A percentile compares a stretch with the other conserved stretches of the same genome.
phyloP scores from a whole-genome alignment of 1,140 invertebrate species.

The Pachypsylla venusta region DNA sequence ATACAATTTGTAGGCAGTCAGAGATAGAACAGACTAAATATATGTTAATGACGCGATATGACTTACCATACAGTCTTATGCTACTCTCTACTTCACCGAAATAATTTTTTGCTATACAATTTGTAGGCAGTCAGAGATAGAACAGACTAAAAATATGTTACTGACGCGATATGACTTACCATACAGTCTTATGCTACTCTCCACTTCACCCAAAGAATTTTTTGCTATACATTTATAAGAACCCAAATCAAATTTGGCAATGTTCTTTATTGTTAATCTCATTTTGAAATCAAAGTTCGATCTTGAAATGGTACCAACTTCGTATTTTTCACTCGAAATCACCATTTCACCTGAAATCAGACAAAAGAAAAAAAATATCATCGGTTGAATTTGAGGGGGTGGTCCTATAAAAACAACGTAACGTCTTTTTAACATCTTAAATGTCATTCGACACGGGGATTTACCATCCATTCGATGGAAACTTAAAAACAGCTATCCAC shows the following conservation, averaged over 20 bases:
- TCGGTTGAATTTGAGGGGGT: too few species aligned
- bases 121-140: too few species aligned
- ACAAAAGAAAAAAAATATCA: background rate
- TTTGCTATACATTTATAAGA: constrained; percentile 78
- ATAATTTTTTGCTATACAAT: constrained; percentile 81
- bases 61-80: constrained; percentile 77
- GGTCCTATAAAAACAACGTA: too few species aligned
- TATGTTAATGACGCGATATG: too few species aligned
- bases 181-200: constrained; percentile 74
- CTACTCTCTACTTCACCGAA: constrained; percentile 75
- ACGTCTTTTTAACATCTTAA: too few species aligned
- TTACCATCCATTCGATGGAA: too few species aligned
- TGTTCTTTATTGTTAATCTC: constrained; percentile 59
- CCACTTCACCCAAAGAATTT: constrained; percentile 78
- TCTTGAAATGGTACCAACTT: constrained; percentile 46
- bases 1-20: too few species aligned
- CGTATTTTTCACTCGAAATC: constrained; percentile 61
- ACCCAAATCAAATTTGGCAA: constrained; percentile 65
- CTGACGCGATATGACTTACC: too few species aligned
- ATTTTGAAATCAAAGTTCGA: constrained; percentile 71
- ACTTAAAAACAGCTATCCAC: too few species aligned
- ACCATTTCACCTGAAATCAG: constrained; percentile 58
- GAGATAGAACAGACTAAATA: too few species aligned
- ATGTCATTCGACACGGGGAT: too few species aligned
- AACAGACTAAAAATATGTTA: too few species aligned